phyloP scores from a whole-genome alignment of 2,888 invertebrate genomes.

The Diploptera punctata region DNA sequence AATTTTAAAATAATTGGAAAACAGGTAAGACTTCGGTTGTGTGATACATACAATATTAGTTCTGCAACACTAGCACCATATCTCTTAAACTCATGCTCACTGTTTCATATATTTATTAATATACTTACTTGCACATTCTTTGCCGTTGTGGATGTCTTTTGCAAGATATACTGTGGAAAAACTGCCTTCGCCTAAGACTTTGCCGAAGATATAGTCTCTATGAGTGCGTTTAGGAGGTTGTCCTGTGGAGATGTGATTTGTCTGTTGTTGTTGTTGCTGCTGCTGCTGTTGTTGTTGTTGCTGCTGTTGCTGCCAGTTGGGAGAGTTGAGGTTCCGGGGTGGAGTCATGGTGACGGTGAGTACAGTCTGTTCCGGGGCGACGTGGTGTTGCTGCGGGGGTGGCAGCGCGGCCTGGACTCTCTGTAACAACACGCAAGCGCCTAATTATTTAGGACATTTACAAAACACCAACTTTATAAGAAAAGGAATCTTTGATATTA shows the following conservation, averaged over 20 bases:
- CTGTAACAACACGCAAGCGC: background rate
- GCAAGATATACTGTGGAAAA: constrained; percentile 96
- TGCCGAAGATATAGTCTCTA: constrained; percentile 94
- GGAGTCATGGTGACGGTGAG: constrained; percentile 34
- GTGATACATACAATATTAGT: too few species aligned
- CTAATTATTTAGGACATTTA: too few species aligned
- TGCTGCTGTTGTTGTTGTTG: background rate
- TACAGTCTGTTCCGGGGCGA: constrained; percentile 11
- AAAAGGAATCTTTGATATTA: too few species aligned
- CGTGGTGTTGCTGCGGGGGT: background rate
- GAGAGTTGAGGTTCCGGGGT: constrained; percentile 52
- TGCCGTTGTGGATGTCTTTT: constrained; percentile 86
- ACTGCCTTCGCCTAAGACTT: constrained; percentile 96
- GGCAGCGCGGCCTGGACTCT: constrained; percentile 4
- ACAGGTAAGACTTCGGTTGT: too few species aligned
- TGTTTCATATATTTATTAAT: too few species aligned
- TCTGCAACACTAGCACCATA: too few species aligned
- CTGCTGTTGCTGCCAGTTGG: constrained; percentile 20
- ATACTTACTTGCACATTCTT: constrained; percentile 93
- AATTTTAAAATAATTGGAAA: too few species aligned
- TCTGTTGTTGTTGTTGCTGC: constrained; percentile 21
- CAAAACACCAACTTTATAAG: too few species aligned
- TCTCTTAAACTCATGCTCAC: too few species aligned
- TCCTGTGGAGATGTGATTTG: background rate
- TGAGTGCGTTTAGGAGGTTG: constrained; percentile 71